Evolutionary conservation across 2,888 invertebrate genomes (phyloP).

Genomic region (Melitaea athalia): DNA sequence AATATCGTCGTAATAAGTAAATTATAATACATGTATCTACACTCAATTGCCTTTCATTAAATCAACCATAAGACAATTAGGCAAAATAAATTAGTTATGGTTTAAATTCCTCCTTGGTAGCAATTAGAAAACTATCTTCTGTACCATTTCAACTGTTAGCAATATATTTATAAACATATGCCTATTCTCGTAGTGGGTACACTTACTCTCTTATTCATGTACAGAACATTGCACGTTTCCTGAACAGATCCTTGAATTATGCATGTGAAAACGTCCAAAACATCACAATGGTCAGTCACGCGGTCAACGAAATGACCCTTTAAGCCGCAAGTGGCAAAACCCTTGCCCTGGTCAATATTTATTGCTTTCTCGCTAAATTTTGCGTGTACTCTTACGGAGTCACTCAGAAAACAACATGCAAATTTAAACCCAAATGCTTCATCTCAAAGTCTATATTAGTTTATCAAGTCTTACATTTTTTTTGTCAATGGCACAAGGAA

Average conservation of each 20-base stretch:
- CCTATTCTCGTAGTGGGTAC: too few relatives aligned
- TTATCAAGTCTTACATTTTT: not conserved
- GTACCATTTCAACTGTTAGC: too few relatives aligned
- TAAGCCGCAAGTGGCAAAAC: slow-evolving; percentile 51
- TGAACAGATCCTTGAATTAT: slow-evolving; percentile 51
- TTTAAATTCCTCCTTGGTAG: too few relatives aligned
- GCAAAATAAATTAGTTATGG: too few relatives aligned
- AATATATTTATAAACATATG: too few relatives aligned
- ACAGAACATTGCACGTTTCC: slow-evolving; percentile 9
- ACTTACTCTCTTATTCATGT: not conserved
- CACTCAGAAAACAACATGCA: not conserved
- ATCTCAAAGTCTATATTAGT: not conserved
- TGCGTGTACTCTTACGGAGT: slow-evolving; percentile 41
- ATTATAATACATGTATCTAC: too few relatives aligned
- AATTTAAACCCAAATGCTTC: not conserved
- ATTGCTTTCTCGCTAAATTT: slow-evolving; percentile 61
- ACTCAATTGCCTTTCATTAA: too few relatives aligned
- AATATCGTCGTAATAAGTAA: too few relatives aligned
- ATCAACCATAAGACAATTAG: too few relatives aligned
- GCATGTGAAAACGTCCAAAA: slow-evolving; percentile 51
- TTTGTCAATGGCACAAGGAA: not conserved
- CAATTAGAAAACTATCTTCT: too few relatives aligned
- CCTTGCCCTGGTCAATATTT: slow-evolving; percentile 66
- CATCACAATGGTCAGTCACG: slow-evolving; percentile 47
- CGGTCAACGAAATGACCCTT: slow-evolving; percentile 62